Base-by-base conservation (phyloP, 2,888 invertebrate genomes). In the Hydrotaea diabolus region DNA sequence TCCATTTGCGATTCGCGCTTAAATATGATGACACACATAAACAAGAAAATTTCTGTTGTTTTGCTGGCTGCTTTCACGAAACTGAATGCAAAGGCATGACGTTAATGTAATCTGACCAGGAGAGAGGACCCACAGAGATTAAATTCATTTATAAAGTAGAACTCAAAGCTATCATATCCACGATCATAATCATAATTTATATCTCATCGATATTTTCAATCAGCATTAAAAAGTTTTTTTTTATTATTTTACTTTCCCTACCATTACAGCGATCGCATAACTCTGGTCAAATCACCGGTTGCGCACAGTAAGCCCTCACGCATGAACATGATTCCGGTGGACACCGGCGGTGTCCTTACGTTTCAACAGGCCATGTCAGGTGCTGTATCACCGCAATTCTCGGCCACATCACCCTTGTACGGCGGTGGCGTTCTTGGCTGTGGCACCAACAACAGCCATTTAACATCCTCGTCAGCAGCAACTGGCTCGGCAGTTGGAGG, bases 351-450 rank as follows among this genome's bases (percentile, higher is more conserved):
- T 26, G 91, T 91, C 19, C 87, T 92, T 55, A 91, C 92, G 55
- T 90, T 92, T 80, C 92, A 92, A 80, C 92, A 92, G 78, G 92
- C 90, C 17, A 91, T 92, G 89, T 91, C 91, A 36, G 92, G 92
- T 3, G 92, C 91, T 5, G 92, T 92, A 13, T 92, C 92, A 11
- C 92, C 92, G 0, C 92, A 91, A 36, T 91, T 91, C 79, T 82
- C 88, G 13, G 86, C 87, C 53, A 88, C 87, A 46, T 88, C 89
- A 69, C 87, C 88, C 7, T 81, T 88, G 36, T 83, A 88, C 75
- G 82, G 87, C n/a, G n/a, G 77, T 55, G 78, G 86, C 74, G 31
- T 31, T 2, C 71, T 81, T 59, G 77, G 83, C 13, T 85, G 82
- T 11, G 79, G 79, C 39, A 46, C 59, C 19, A 82, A 74, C 7